Percentiles rank a stretch among this genome's conserved stretches.
These are phyloP conservation scores for Adoxophyes honmai DNA, from an alignment of 1,140 invertebrate species.

Conservation along the genomic window DNA sequence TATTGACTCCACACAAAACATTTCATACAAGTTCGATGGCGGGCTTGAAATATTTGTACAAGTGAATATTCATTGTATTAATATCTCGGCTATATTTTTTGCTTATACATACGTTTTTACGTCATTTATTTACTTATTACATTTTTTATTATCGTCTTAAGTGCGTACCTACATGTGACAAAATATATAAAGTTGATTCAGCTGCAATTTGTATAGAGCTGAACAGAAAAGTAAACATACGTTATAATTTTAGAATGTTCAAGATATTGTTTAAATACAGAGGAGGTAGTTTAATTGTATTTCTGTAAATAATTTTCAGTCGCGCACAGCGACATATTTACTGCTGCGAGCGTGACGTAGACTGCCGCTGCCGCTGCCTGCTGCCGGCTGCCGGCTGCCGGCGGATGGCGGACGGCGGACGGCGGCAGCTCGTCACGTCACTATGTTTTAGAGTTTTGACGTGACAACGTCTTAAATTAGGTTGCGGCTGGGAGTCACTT, in stretches of 20 bases:
- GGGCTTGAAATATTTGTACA: conserved; percentile 4
- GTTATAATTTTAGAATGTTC: background rate
- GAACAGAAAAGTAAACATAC: background rate
- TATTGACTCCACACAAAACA: background rate
- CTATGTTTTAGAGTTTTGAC: too few species aligned
- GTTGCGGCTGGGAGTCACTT: too few species aligned
- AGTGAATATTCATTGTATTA: conserved; percentile 7
- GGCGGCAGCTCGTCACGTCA: too few species aligned
- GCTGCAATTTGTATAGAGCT: background rate
- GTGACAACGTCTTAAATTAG: too few species aligned
- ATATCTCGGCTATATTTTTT: conserved; percentile 6
- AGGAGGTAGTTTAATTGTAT: background rate
- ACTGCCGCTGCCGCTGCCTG: too few species aligned
- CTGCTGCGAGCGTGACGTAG: too few species aligned
- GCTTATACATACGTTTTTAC: background rate
- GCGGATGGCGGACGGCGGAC: too few species aligned
- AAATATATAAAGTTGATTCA: background rate
- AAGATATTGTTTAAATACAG: background rate
- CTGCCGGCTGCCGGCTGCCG: too few species aligned
- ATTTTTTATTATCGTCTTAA: conserved; percentile 1
- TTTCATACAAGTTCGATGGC: conserved; percentile 13
- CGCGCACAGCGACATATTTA: too few species aligned
- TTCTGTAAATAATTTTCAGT: too few species aligned
- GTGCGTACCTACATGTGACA: background rate
- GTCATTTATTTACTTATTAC: conserved; percentile 9